Base-by-base conservation (phyloP, 2,888 invertebrate species). In the Keiferia lycopersicella region DNA sequence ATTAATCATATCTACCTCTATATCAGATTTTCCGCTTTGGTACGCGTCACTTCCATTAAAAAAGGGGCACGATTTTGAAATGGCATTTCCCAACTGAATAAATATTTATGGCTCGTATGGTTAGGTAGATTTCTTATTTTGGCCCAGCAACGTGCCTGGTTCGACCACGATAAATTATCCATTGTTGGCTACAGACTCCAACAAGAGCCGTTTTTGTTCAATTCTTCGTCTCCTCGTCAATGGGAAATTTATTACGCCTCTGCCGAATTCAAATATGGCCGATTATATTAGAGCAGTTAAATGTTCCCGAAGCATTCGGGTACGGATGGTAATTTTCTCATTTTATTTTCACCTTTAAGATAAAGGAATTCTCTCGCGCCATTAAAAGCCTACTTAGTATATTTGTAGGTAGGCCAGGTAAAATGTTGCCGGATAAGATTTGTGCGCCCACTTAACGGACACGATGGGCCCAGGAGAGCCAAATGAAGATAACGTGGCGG, bases 131-230 rank as follows among this genome's bases (percentile, higher is more conserved):
- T 83, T 81, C 58, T 83, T 83, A 83, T 84, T 83, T 83, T 74
- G 81, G 75, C 76, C 75, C 80, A 80, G 74, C 70, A 70, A 74
- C 71, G 70, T 72, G 78, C 79, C 80, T 82, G 79, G 79, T 78
- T 79, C 81, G 80, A 80, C 85, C 84, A 82, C 88, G 82, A 91
- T 91, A 89, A 90, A 90, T 90, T 89, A 87, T 85, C 90, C 82
- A 89, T 89, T 91, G 88, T 89, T 84, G 81, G 78, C 77, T 76
- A 72, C 74, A 81, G 83, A 86, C 86, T 89, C 85, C 86, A 86
- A 86, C 86, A 86, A 83, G 86, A 85, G 79, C 81, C 84, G 87
- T 88, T 91, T 91, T 89, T 90, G 90, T 91, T 89, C 90, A 86
- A 88, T 89, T 89, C 90, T 88, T 88, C 85, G 86, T 82, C 84